Evolutionary conservation across 2,888 invertebrate species (phyloP).

Genomic region (Drosophila nr. fundita): DNA sequence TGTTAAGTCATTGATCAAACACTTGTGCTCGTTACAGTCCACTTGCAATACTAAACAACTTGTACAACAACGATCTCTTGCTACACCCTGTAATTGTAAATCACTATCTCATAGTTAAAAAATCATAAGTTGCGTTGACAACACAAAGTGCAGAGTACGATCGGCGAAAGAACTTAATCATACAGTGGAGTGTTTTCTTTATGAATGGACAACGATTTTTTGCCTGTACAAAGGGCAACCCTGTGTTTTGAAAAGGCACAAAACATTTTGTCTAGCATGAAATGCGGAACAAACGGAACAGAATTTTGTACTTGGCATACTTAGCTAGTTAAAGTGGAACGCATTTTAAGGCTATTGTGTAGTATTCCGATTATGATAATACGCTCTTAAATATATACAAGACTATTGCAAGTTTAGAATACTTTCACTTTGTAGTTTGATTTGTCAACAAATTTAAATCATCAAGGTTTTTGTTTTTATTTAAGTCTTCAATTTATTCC

Average conservation of each 20-base stretch:
- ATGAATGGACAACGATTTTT: constrained; percentile 39
- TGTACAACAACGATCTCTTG: background rate
- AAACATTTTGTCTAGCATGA: background rate
- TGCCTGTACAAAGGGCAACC: constrained; percentile 46
- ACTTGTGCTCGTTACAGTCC: constrained; percentile 15
- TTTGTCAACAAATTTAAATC: background rate
- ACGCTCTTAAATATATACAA: constrained; percentile 2
- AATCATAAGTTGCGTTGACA: constrained; percentile 14
- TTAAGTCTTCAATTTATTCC: background rate
- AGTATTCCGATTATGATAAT: constrained; percentile 22
- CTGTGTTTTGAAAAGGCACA: background rate
- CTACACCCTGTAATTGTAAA: background rate
- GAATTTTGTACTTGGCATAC: constrained; percentile 50
- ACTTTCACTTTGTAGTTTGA: constrained; percentile 3
- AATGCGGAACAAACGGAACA: constrained; percentile 20
- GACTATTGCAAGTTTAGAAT: background rate
- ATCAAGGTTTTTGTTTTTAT: background rate
- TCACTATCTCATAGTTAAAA: constrained; percentile 25
- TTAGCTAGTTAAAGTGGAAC: constrained; percentile 39
- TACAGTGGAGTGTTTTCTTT: constrained; percentile 28
- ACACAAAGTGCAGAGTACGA: constrained; percentile 45
- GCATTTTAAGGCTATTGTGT: constrained; percentile 18
- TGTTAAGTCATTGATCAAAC: constrained; percentile 36
- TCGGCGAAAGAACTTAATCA: constrained; percentile 9
- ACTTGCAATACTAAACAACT: constrained; percentile 2